Base-by-base conservation (phyloP, 1,140 invertebrate species). In the Octopus bimaculoides region DNA sequence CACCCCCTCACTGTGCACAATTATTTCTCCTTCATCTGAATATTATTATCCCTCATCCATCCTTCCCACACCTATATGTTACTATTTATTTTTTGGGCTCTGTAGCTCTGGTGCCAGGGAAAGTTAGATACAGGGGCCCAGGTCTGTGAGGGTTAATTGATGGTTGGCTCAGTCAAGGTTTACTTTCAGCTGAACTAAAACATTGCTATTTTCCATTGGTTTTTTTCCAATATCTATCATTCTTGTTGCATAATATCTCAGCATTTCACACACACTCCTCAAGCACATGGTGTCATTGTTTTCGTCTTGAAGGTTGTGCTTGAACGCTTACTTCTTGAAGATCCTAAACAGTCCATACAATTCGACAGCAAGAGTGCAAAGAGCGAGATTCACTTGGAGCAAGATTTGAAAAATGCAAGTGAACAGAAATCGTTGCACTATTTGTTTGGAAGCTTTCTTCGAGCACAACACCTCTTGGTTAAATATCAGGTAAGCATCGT, bases 271-370 rank as follows among this genome's bases (percentile, higher is more conserved):
- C 26, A 17, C 17, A n/a, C 12, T 17, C 10, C 12, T 52, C 14
- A 55, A 7, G 14, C 73, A 66, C 14, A 5, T 7, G 10, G 5
- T 17, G 69, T 71, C 9, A 75, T 54, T 92, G 92, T 87, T 92
- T 93, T 82, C 83, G 92, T 54, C 89, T 91, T 53, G 78, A 93
- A 95, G 88, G 94, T 93, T 1, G 86, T 96, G 10, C 96, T 96
- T 90, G 95, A 96, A 87, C 92, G 95, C 82, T 86, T 96, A 14
- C 91, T 96, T 84, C 87, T 95, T 52, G 88, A 89, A 54, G 92
- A 95, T 53, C 87, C 86, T 20, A 52, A 73, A 52, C 74, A 85
- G 77, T 71, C 84, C 78, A 82, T 88, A 74, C 78, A 66, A 14
- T 17, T 61, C n/a, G 54, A 53, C 41, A 17, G n/a, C 17, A 74